Percentiles rank a stretch among this genome's conserved stretches.
phyloP scores from a whole-genome alignment of 2,797 vertebrate species.

The Sitta carolinensis region DNA sequence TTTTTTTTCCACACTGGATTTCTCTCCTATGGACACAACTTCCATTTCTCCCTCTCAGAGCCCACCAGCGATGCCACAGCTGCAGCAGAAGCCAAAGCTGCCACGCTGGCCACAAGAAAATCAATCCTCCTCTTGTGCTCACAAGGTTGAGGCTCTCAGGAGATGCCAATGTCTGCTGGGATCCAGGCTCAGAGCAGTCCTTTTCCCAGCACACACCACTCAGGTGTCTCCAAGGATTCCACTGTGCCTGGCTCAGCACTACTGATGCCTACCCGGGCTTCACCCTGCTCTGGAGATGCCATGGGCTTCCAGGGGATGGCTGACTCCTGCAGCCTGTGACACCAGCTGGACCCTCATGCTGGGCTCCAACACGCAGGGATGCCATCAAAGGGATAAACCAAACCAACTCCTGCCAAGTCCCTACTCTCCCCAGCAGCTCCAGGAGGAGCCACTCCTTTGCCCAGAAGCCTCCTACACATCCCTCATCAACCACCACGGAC shows the following conservation, averaged over 20 bases:
- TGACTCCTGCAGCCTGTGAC: neutral
- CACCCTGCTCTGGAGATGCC: neutral
- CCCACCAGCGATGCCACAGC: neutral
- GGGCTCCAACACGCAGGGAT: accelerated
- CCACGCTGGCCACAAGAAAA: neutral
- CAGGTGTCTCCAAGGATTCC: neutral
- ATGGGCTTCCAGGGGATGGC: neutral
- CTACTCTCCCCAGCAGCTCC: neutral
- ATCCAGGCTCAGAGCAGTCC: accelerated
- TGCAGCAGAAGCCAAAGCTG: conserved; percentile 14
- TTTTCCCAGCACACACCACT: neutral
- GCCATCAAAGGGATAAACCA: neutral
- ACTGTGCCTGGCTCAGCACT: neutral
- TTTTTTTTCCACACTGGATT: neutral
- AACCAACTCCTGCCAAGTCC: neutral
- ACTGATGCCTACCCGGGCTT: accelerated
- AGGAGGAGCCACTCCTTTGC: neutral
- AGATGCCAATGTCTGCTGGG: neutral
- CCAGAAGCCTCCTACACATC: neutral
- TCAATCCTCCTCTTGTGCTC: neutral
- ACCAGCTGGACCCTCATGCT: neutral
- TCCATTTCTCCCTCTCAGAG: neutral
- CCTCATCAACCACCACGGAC: neutral
- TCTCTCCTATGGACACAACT: neutral
- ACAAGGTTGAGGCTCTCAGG: neutral